Evolutionary conservation across 2,888 invertebrate genomes (phyloP), one percentile per base, ranked within the genome.

Genomic region (Chymomyza procnemis): DNA sequence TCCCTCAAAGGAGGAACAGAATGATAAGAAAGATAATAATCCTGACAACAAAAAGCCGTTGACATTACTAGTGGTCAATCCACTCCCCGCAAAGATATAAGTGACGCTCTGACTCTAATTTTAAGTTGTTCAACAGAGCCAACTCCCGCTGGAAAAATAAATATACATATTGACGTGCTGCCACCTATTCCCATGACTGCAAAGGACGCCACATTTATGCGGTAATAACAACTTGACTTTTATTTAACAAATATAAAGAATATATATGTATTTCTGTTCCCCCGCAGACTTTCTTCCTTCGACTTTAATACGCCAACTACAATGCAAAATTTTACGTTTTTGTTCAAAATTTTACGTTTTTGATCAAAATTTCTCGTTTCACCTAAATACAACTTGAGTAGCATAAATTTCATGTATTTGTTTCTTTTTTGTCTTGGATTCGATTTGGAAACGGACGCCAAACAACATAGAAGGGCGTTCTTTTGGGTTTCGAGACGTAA

Each of bases 241-340:
- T n/a, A n/a, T n/a, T n/a, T n/a, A n/a, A n/a, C n/a, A n/a, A n/a
- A n/a, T n/a, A 52, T 2, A 50, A 12, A 50, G 4, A 4, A 30
- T 57, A 34, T 46, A 21, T 47, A 58, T 5, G 30, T 8, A 18
- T 3, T 16, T 26, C 1, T 46, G 30, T 64, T 64, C n/a, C n/a
- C n/a, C n/a, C n/a, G 3, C 67, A 76, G 76, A 16, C 56, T 58
- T 8, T 67, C 76, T 3, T 22, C 34, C 0, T 41, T 76, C 1
- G 69, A 22, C 9, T 59, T 76, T 0, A 46, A 75, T 9, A 73
- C 76, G 26, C 76, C 76, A 0, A 69, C 75, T 2, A 59, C 73
- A 2, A 73, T 63, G 21, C 18, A 67, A 19, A 76, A 76, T 34
- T 76, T 76, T 55, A n/a, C n/a, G n/a, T n/a, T n/a, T n/a, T n/a